These are phyloP conservation scores for Lycocerus yunnanus DNA, from an alignment of 2,888 invertebrate species.

Conservation along the genomic window DNA sequence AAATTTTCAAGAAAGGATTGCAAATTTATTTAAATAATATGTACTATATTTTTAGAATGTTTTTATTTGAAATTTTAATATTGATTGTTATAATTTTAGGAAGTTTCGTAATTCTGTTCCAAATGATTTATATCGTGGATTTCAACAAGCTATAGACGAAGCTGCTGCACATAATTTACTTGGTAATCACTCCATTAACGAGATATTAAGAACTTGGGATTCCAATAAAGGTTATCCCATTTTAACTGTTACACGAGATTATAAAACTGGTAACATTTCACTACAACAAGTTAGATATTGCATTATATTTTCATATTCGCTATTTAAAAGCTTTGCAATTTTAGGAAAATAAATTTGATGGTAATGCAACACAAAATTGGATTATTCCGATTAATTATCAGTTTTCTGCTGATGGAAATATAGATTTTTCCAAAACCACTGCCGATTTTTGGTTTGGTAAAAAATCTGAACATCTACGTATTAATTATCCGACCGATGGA, in stretches of 20 bases:
- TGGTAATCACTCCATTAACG: not conserved
- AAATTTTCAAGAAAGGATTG: constrained; percentile 9
- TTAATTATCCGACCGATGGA: constrained; percentile 18
- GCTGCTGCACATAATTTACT: constrained; percentile 5
- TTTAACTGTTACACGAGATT: constrained; percentile 20
- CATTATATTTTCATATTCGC: not conserved
- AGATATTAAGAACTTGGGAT: constrained; percentile 21
- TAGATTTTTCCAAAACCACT: constrained; percentile 10
- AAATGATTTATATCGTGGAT: constrained; percentile 43
- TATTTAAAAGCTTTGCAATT: not conserved
- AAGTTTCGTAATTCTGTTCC: constrained; percentile 39
- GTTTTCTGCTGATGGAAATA: not conserved
- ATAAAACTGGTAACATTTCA: constrained; percentile 8
- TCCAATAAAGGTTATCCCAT: constrained; percentile 24
- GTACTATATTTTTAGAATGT: constrained; percentile 1
- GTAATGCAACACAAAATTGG: constrained; percentile 2
- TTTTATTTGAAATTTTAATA: not conserved
- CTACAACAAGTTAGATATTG: constrained; percentile 13
- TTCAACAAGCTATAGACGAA: constrained; percentile 39
- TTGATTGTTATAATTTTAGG: constrained; percentile 13
- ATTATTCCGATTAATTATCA: constrained; percentile 16
- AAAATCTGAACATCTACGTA: not conserved
- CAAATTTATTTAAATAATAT: constrained; percentile 7
- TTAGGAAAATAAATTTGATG: not conserved
- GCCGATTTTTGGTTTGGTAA: constrained; percentile 29